Percentiles rank a stretch among this genome's conserved stretches.
phyloP scores from a whole-genome alignment of 1,140 invertebrate species.

The Lerema accius region DNA sequence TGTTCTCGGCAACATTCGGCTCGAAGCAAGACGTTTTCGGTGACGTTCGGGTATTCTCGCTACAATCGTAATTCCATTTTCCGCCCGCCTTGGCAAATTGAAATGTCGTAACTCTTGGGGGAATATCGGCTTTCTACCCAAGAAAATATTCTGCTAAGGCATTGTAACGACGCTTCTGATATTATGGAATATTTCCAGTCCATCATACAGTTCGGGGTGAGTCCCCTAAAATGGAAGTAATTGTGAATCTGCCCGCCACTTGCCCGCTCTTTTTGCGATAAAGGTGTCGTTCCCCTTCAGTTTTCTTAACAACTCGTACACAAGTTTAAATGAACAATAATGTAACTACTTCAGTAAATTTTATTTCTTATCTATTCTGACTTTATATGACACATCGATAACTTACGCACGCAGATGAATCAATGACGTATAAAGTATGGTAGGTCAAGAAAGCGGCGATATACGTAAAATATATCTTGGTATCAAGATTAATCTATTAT shows the following conservation, averaged over 20 bases:
- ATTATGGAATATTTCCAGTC: slow-evolving; percentile 79
- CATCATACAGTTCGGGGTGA: slow-evolving; percentile 66
- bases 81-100: slow-evolving; percentile 83
- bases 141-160: slow-evolving; percentile 80
- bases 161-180: slow-evolving; percentile 75
- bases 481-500: not conserved
- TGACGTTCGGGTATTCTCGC: slow-evolving; percentile 74
- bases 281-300: slow-evolving; percentile 45
- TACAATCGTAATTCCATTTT: slow-evolving; percentile 83
- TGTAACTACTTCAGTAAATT: slow-evolving; percentile 9
- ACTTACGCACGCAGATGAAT: slow-evolving; percentile 3
- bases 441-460: slow-evolving; percentile 25
- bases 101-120: slow-evolving; percentile 83
- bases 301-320: slow-evolving; percentile 40
- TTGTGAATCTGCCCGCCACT: slow-evolving; percentile 63
- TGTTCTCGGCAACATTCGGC: slow-evolving; percentile 55
- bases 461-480: not conserved
- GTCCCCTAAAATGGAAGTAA: slow-evolving; percentile 64
- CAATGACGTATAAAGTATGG: slow-evolving; percentile 23
- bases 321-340: slow-evolving; percentile 5
- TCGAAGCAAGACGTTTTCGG: slow-evolving; percentile 50
- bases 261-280: slow-evolving; percentile 47
- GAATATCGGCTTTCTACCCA: slow-evolving; percentile 81
- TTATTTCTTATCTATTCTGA: slow-evolving; percentile 14
- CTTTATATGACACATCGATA: slow-evolving; percentile 11